Conservation (phyloP, 2,888 invertebrate genomes). For the Zelleria hepariella region DNA sequence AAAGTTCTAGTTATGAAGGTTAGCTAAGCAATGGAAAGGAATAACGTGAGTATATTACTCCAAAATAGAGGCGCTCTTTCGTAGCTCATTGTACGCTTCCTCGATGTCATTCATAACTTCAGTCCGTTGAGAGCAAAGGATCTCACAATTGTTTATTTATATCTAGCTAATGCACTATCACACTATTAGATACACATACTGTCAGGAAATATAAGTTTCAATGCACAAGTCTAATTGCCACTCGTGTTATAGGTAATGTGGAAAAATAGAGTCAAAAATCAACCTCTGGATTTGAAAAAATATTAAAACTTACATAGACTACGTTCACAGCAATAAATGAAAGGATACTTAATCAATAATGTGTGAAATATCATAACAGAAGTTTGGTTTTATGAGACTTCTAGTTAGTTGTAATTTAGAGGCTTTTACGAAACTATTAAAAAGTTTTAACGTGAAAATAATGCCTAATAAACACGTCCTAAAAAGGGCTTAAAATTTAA, state of each 20-base stretch:
- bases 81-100: slow-evolving; percentile 4
- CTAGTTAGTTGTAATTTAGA: background rate
- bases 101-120: slow-evolving; percentile 25
- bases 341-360: no score
- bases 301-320: no score
- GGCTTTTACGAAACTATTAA: background rate
- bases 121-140: background rate
- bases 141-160: slow-evolving; percentile 2
- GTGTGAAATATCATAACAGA: no score
- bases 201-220: no score
- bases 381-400: background rate
- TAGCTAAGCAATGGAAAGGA: no score
- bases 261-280: background rate
- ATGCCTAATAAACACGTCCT: slow-evolving; percentile 4
- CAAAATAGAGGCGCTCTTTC: background rate
- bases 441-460: background rate
- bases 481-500: background rate
- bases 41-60: background rate
- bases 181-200: no score
- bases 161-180: slow-evolving; percentile 3
- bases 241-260: background rate
- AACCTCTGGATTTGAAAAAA: no score
- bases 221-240: no score
- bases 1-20: no score
- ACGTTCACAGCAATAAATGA: no score